Base-by-base conservation (phyloP, 2,888 invertebrate species). In the Silvanus unidentatus region DNA sequence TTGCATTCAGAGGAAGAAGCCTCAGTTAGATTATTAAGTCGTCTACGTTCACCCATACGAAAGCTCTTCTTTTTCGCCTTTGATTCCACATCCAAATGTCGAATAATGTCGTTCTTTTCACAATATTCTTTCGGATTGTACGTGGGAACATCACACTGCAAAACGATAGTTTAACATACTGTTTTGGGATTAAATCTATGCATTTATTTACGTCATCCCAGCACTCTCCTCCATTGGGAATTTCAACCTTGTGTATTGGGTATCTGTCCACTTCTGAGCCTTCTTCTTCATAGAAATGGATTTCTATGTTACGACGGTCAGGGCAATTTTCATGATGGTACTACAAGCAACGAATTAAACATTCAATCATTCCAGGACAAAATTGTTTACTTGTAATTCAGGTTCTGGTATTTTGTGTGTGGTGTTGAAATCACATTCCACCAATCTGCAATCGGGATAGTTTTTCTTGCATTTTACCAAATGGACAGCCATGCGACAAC, bases 391-490 rank as follows among this genome's bases (percentile, higher is more conserved):
- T 45, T 73, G 68, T 0, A 76, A 16, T 44, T 81, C 81, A 0
- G 73, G 72, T 35, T 77, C 76, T 0, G 76, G 74, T 1, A 81
- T 58, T 0, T 76, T 55, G 46, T 82, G 82, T 0, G 73, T 74
- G 0, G 72, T 60, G 38, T 82, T 80, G 32, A 80, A 80, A 0
- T 79, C 79, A 45, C 82, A 82, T 2, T 73, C 71, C 2, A 63
- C 58, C 0, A 60, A 43, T 36, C 73, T 70, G 0, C 68, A 60
- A 10, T 74, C 69, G 0, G 71, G 72, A 49, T 78, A 64, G 39
- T 74, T 73, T n/a, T 73, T 70, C 0, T 76, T 60, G 43, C 82
- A 82, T 55, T 80, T 81, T 5, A 77, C 68, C 0, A 82, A 54
- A 45, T 82, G 82, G 0, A 73, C 65, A 30, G 78, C 77, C 60